A percentile compares a stretch with the other conserved stretches of the same genome.
Conservation (phyloP, 2,888 invertebrate species). For the Hydropsyche betteni region DNA sequence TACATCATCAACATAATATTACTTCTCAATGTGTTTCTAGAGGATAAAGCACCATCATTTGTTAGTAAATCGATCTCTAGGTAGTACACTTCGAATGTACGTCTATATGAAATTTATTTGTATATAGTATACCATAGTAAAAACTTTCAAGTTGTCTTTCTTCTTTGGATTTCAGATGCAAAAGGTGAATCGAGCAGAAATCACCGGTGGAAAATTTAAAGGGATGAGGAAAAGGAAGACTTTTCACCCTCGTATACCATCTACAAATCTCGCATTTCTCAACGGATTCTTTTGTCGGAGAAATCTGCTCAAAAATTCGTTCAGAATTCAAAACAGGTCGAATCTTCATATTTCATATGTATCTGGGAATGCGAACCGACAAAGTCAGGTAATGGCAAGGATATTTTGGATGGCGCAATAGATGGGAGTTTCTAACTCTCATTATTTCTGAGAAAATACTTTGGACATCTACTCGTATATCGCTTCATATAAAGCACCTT, state of each 20-base stretch:
- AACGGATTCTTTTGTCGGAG: constrained; percentile 47
- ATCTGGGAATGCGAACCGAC: constrained; percentile 33
- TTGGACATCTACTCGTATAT: neutral
- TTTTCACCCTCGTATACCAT: constrained; percentile 47
- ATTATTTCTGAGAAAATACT: neutral
- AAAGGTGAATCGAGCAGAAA: neutral
- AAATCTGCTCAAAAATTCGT: constrained; percentile 51
- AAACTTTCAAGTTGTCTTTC: neutral
- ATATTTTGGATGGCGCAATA: constrained; percentile 36
- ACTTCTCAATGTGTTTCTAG: constrained; percentile 45
- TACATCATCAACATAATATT: constrained; percentile 51
- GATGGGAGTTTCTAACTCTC: constrained; percentile 42
- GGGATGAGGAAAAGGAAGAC: constrained; percentile 30
- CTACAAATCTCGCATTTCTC: constrained; percentile 50
- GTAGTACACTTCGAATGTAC: neutral
- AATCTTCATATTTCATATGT: constrained; percentile 50
- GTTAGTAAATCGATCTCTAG: constrained; percentile 48
- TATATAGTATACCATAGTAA: neutral
- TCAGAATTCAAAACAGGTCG: constrained; percentile 51
- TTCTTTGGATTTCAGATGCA: too few relatives aligned
- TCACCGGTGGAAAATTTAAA: constrained; percentile 20
- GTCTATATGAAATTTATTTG: constrained; percentile 25
- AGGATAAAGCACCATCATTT: constrained; percentile 50
- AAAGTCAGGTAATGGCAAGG: constrained; percentile 41
- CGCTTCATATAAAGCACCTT: too few relatives aligned